Conservation (phyloP, 2,797 vertebrate species). For the Gambusia yucatana region DNA sequence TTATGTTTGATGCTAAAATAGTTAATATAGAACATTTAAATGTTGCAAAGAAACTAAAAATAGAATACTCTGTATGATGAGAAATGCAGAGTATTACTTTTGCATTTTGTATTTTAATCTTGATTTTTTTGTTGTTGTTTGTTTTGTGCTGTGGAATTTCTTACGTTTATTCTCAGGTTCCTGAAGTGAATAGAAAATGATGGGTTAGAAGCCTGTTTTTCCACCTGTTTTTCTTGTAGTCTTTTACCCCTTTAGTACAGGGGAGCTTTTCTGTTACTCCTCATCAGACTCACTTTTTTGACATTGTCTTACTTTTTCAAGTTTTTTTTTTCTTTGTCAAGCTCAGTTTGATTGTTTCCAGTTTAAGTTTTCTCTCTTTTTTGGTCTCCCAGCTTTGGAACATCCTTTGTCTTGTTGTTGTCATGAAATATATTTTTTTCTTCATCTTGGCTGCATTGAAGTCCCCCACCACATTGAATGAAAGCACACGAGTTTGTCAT, state of each 20-base stretch:
- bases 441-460: not conserved
- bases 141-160: not conserved
- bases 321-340: not conserved
- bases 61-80: not conserved
- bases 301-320: not conserved
- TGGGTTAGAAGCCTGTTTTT: not conserved
- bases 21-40: not conserved
- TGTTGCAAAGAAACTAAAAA: not conserved
- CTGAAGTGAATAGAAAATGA: not conserved
- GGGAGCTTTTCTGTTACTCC: not conserved
- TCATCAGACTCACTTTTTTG: conserved; percentile 6
- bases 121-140: not conserved
- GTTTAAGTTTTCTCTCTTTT: not conserved
- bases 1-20: not conserved
- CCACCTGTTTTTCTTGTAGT: not conserved
- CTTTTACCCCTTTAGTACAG: not conserved
- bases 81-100: not conserved
- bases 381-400: conserved; percentile 8
- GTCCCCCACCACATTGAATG: not conserved
- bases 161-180: not conserved
- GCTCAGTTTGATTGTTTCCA: conserved; percentile 3
- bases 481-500: not conserved
- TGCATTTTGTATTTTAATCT: not conserved
- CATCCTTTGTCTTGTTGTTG: conserved; percentile 7
- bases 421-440: conserved; percentile 1